Evolutionary conservation across 1,140 invertebrate genomes (phyloP).

Genomic region (Brachionus plicatilis): DNA sequence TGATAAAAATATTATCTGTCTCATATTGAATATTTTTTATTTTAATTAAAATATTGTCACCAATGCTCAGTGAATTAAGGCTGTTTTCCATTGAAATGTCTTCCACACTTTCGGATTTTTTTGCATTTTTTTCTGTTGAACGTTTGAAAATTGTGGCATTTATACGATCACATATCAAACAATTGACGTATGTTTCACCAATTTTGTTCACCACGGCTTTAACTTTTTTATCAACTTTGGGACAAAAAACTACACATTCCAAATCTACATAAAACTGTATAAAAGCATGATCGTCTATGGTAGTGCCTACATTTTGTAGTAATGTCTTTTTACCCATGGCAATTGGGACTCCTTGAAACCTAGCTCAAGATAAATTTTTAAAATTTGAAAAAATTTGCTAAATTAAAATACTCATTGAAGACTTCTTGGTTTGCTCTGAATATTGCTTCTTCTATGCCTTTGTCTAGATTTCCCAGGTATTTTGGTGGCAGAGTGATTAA

Average conservation of each 20-base stretch:
- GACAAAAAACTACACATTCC: constrained; percentile 20
- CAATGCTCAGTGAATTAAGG: neutral
- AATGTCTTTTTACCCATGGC: constrained; percentile 32
- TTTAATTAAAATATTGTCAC: constrained; percentile 25
- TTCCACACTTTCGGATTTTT: neutral
- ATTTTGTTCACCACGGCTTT: constrained; percentile 36
- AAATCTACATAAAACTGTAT: constrained; percentile 38
- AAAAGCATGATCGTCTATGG: constrained; percentile 21
- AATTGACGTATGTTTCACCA: constrained; percentile 11
- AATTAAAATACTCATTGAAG: constrained; percentile 26
- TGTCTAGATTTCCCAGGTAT: constrained; percentile 11
- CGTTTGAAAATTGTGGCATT: constrained; percentile 35
- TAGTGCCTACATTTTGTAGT: constrained; percentile 26
- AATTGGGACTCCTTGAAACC: constrained; percentile 18
- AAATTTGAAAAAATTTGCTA: neutral
- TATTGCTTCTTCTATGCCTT: constrained; percentile 32
- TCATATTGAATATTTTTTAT: constrained; percentile 37
- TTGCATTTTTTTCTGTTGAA: neutral
- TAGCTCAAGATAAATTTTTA: neutral
- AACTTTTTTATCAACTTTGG: constrained; percentile 32
- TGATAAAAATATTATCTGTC: constrained; percentile 33
- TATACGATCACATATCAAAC: constrained; percentile 21
- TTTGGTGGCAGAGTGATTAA: constrained; percentile 19
- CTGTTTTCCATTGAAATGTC: neutral
- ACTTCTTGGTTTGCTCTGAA: constrained; percentile 29